phyloP scores from a whole-genome alignment of 2,888 invertebrate species.

The Cancer borealis region DNA sequence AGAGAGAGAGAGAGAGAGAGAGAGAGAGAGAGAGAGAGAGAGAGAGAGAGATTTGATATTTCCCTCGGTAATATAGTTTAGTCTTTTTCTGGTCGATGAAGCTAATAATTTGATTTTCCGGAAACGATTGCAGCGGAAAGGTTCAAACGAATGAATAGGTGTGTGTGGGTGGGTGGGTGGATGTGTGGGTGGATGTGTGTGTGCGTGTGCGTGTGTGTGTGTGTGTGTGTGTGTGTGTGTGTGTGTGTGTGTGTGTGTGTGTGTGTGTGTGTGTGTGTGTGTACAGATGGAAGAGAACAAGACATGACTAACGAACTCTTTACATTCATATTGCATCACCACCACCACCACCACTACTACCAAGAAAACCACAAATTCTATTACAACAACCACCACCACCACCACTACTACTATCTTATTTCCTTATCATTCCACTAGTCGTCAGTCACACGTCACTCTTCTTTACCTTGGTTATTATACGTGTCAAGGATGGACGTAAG shows the following conservation, averaged over 20 bases:
- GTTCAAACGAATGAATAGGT: not conserved
- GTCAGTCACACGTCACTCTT: not conserved
- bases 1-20: too few relatives aligned
- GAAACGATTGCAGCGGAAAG: not conserved
- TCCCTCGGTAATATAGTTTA: not conserved
- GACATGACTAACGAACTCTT: not conserved
- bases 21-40: too few relatives aligned
- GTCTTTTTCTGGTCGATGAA: not conserved
- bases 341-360: not conserved
- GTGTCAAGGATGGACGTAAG: too few relatives aligned
- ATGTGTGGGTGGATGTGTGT: too few relatives aligned
- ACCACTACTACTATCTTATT: not conserved
- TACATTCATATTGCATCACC: not conserved
- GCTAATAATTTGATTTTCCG: not conserved
- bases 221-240: too few relatives aligned
- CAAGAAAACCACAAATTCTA: too few relatives aligned
- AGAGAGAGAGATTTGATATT: not conserved
- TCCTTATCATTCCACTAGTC: not conserved
- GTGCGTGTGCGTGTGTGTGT: too few relatives aligned
- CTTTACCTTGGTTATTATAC: too few relatives aligned
- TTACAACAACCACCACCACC: not conserved
- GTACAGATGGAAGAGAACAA: not conserved
- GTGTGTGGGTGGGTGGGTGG: too few relatives aligned
- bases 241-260: not conserved
- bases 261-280: conserved; percentile 23